Evolutionary conservation across 1,140 invertebrate genomes (phyloP).

Genomic region (Dinothrombium tinctorium): DNA sequence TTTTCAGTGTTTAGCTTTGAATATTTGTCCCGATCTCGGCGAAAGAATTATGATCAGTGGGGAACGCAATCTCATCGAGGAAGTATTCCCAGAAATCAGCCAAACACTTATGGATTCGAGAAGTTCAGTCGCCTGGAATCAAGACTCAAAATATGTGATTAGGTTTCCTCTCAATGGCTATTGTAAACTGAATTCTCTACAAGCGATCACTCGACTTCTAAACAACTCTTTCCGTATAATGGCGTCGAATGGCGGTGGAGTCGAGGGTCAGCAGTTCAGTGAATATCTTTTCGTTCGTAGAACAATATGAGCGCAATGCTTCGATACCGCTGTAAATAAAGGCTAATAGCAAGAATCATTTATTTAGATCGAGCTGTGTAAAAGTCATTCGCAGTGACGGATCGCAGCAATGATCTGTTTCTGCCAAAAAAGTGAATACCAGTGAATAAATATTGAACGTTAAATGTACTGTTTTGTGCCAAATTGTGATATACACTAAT

Average conservation of each 20-base stretch:
- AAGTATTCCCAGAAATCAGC: constrained; percentile 59
- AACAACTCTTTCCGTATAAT: constrained; percentile 54
- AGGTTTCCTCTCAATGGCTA: constrained; percentile 74
- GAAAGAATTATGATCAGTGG: constrained; percentile 26
- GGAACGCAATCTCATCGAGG: constrained; percentile 23
- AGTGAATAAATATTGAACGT: too few species aligned
- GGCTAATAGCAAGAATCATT: too few species aligned
- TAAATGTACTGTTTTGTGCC: too few species aligned
- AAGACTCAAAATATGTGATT: constrained; percentile 58
- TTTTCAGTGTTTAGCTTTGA: constrained; percentile 60
- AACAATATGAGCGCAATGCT: too few species aligned
- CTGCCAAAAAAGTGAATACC: too few species aligned
- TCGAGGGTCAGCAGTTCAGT: constrained; percentile 73
- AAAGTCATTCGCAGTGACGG: too few species aligned
- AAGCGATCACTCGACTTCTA: constrained; percentile 62
- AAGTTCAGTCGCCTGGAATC: constrained; percentile 52
- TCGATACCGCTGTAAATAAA: too few species aligned
- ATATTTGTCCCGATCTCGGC: constrained; percentile 64
- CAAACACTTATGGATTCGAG: constrained; percentile 56
- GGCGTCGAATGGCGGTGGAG: constrained; percentile 61
- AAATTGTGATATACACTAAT: too few species aligned
- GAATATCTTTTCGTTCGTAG: constrained; percentile 64
- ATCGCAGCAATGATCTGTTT: too few species aligned
- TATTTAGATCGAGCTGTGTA: too few species aligned
- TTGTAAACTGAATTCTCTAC: constrained; percentile 70